Conservation (phyloP, 2,797 vertebrate genomes). For the Alcedo quadribrachys region DNA sequence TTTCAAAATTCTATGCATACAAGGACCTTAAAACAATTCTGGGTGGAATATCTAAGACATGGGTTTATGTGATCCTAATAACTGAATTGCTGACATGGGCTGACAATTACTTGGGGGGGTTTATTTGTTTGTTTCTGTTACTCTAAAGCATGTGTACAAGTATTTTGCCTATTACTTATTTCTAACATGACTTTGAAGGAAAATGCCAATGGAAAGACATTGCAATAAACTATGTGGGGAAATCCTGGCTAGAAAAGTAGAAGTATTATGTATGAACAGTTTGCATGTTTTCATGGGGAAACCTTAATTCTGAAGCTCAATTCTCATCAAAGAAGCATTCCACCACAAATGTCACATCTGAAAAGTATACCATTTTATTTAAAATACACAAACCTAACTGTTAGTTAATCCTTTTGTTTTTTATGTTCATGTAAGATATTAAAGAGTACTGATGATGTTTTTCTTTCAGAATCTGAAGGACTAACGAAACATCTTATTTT, state of each 20-base stretch:
- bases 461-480: neutral
- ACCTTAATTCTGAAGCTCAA: neutral
- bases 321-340: constrained; percentile 45
- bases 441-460: neutral
- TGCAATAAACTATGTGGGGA: neutral
- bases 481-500: constrained; percentile 30
- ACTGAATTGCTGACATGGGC: constrained; percentile 70
- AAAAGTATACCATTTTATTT: neutral
- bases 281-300: neutral
- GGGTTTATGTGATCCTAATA: constrained; percentile 72
- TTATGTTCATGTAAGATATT: neutral
- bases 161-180: constrained; percentile 18
- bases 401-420: neutral
- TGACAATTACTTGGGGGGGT: constrained; percentile 55
- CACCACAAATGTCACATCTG: neutral
- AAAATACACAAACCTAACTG: neutral
- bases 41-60: constrained; percentile 65
- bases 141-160: neutral
- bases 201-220: neutral
- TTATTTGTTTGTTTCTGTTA: constrained; percentile 42
- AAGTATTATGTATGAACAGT: neutral
- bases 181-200: neutral
- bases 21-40: constrained; percentile 80
- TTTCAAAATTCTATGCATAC: constrained; percentile 78
- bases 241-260: neutral